phyloP scores from a whole-genome alignment of 2,888 invertebrate species.

The Drosophila longiperda region DNA sequence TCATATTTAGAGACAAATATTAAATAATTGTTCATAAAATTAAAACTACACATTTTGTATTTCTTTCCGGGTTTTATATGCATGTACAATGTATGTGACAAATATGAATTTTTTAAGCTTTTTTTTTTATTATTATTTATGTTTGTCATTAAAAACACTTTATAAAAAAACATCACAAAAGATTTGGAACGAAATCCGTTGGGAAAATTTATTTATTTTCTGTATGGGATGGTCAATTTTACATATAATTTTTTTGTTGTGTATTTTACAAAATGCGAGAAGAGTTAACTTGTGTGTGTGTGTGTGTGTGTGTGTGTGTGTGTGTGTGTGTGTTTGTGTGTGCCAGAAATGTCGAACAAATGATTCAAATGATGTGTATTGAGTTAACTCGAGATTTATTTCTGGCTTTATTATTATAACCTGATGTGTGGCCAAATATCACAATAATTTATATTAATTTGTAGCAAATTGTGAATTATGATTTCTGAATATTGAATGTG shows the following conservation, averaged over 20 bases:
- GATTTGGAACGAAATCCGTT: background rate
- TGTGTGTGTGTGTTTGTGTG: slow-evolving; percentile 4
- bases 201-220: background rate
- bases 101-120: background rate
- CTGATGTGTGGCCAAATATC: slow-evolving; percentile 2
- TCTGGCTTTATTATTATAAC: slow-evolving; percentile 8
- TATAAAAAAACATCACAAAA: background rate
- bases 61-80: background rate
- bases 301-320: slow-evolving; percentile 14
- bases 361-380: slow-evolving; percentile 43
- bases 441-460: slow-evolving; percentile 57
- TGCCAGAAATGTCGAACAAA: slow-evolving; percentile 62
- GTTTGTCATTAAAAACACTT: background rate
- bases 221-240: background rate
- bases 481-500: slow-evolving; percentile 10
- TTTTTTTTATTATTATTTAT: background rate
- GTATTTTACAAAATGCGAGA: background rate
- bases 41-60: background rate
- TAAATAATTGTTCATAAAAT: no score
- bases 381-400: slow-evolving; percentile 11
- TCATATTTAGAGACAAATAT: no score
- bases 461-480: slow-evolving; percentile 60
- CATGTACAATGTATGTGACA: background rate
- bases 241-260: background rate
- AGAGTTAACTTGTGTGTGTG: slow-evolving; percentile 17